phyloP scores from a whole-genome alignment of 2,888 invertebrate genomes.

The Cheilosia grossa region DNA sequence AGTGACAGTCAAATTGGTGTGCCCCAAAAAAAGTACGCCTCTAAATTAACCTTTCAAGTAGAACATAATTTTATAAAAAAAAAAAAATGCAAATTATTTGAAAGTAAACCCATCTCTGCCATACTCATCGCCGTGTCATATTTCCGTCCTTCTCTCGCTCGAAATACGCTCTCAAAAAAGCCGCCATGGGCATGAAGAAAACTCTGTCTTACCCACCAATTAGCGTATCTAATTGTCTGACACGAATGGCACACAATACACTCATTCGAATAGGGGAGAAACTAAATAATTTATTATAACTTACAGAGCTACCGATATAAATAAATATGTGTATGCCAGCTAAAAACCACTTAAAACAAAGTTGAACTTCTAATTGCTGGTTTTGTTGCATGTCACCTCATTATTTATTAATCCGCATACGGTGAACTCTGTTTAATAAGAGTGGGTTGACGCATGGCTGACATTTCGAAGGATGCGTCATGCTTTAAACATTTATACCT shows the following conservation, averaged over 20 bases:
- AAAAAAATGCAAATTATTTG: no score
- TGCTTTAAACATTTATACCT: background rate
- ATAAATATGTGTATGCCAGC: background rate
- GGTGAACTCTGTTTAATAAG: constrained; percentile 20
- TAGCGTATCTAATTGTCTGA: constrained; percentile 52
- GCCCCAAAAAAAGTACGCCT: no score
- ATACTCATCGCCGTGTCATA: no score
- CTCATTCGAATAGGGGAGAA: constrained; percentile 26
- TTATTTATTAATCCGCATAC: constrained; percentile 63
- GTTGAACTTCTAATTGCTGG: constrained; percentile 58
- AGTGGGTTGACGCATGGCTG: constrained; percentile 12
- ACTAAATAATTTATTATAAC: constrained; percentile 24
- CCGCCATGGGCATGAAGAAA: background rate
- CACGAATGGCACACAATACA: constrained; percentile 50
- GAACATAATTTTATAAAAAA: no score
- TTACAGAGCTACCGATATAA: constrained; percentile 6
- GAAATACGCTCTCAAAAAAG: no score
- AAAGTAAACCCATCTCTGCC: no score
- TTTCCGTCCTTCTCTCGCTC: no score
- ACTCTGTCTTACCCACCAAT: constrained; percentile 28
- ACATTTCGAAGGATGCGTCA: background rate
- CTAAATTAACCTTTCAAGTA: no score
- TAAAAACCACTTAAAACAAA: constrained; percentile 35
- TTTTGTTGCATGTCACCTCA: constrained; percentile 63
- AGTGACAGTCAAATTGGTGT: no score